Evolutionary conservation across 2,113 vertebrate species (phyloP).

Genomic region (Mesitornis unicolor): DNA sequence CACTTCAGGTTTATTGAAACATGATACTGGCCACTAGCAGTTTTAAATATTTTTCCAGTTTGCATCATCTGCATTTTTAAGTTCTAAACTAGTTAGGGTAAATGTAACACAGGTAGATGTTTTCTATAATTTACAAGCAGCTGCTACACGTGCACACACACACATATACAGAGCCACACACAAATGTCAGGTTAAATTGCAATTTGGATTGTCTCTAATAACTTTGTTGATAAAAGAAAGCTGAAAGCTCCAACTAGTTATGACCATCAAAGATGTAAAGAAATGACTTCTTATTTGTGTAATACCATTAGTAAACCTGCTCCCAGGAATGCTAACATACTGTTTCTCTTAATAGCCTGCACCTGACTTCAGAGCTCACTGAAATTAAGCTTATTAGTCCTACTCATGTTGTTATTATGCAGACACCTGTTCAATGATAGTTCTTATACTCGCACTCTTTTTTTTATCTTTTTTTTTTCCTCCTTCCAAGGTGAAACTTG

Average conservation of each 20-base stretch:
- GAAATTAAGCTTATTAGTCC: constrained; percentile 51
- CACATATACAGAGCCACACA: neutral
- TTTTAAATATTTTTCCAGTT: neutral
- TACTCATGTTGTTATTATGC: neutral
- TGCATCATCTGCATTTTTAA: neutral
- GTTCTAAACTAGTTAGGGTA: neutral
- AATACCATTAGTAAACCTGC: neutral
- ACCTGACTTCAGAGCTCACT: constrained; percentile 39
- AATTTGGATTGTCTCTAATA: neutral
- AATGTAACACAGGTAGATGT: neutral
- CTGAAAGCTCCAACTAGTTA: neutral
- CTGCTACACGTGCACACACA: neutral
- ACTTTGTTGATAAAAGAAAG: neutral
- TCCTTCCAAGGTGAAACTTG: neutral
- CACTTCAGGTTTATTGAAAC: neutral
- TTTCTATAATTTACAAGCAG: neutral
- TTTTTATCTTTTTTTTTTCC: neutral
- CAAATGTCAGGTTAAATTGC: neutral
- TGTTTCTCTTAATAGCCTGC: constrained; percentile 27
- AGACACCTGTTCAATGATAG: constrained; percentile 1
- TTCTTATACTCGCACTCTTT: neutral
- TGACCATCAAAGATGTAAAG: neutral
- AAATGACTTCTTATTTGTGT: neutral
- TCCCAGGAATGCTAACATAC: constrained; percentile 9
- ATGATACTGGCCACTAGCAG: neutral